Base-by-base conservation (phyloP, 2,888 invertebrate genomes). In the Pycnomerus fuliginosus region DNA sequence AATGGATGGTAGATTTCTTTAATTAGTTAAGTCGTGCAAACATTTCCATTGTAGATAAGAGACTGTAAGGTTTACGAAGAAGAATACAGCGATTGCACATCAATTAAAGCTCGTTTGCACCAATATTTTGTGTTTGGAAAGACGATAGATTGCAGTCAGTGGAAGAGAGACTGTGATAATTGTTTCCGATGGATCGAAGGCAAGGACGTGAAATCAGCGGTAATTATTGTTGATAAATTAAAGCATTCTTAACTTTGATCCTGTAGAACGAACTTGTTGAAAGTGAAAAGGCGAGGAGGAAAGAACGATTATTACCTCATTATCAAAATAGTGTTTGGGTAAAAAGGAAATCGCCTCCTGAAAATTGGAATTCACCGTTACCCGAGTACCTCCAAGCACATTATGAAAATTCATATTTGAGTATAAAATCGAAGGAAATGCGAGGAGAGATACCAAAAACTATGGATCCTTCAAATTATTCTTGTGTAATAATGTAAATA, bases 121-220 rank as follows among this genome's bases (percentile, higher is more conserved):
- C 94, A 94, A 70, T 86, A 90, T 67, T 95, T 91, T 66, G 78
- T 92, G 43, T 76, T 77, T 70, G 94, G 94, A 1, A 74, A 86
- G 62, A 69, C 74, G 1, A 38, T 78, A 3, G 86, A 93, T 65
- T 95, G 94, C 65, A 74, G 76, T 2, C 83, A 84, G 56, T 93
- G 92, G 92, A 80, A 86, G 59, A 77, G 74, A 37, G 91, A 93
- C 69, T 83, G 81, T 56, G 67, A 82, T 2, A 89, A 87, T 64
- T 93, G 93, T 67, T 69, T 76, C 36, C 78, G 78, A 63, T 93
- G 85, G 80, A 71, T 76, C 38, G 73, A 79, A 1, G 70, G 75
- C 3, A 72, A 79, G 31, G 83, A 89, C 68, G 44, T 75, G 0
- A 77, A 78, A 61, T 84, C 89, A 47, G 84, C 79, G 36, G 90